These are phyloP conservation scores for Hippocampus zosterae DNA, from an alignment of 2,113 vertebrate species.

Conservation along the genomic window DNA sequence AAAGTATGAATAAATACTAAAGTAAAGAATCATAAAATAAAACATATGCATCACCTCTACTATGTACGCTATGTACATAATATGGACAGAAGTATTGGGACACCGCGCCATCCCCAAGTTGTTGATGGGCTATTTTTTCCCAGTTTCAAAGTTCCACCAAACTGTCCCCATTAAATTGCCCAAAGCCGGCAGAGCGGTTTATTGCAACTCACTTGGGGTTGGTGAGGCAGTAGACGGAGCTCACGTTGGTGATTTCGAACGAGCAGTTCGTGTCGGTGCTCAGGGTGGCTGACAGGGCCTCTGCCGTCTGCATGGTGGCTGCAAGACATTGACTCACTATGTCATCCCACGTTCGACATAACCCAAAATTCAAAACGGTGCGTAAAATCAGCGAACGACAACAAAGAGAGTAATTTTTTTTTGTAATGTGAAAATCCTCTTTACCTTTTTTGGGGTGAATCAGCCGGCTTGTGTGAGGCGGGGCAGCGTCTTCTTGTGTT, in stretches of 20 bases:
- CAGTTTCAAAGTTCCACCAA: neutral
- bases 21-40: too few relatives aligned
- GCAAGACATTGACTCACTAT: neutral
- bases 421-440: too few relatives aligned
- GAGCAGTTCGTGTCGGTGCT: conserved; percentile 71
- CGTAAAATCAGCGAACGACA: too few relatives aligned
- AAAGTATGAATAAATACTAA: neutral
- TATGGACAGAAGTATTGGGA: conserved; percentile 4
- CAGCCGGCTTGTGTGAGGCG: neutral
- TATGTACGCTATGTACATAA: neutral
- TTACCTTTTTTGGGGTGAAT: neutral
- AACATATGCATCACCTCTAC: too few relatives aligned
- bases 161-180: too few relatives aligned
- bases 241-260: conserved; percentile 66
- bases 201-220: conserved; percentile 65
- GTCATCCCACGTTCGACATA: too few relatives aligned
- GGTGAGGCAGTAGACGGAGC: conserved; percentile 56
- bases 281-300: conserved; percentile 65
- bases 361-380: too few relatives aligned
- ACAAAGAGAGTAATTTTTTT: too few relatives aligned
- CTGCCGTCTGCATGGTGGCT: conserved; percentile 63
- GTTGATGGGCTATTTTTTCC: neutral
- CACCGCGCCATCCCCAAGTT: neutral
- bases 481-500: neutral
- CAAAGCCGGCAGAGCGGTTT: too few relatives aligned